Evolutionary conservation across 2,888 invertebrate species (phyloP).

Genomic region (Suillia variegata): DNA sequence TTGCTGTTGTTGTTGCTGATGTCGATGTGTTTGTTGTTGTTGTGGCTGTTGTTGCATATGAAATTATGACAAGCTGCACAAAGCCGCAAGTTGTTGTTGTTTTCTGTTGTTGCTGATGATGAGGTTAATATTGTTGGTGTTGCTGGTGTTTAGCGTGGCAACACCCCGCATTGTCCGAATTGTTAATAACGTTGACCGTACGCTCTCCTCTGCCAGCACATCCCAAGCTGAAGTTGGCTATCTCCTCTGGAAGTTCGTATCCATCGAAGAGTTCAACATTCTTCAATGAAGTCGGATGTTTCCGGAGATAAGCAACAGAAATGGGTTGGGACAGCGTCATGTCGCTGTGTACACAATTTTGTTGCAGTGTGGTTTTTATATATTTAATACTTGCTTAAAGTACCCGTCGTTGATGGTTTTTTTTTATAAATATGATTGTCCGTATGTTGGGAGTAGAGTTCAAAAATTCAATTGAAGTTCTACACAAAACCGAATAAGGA

Average conservation of each 20-base stretch:
- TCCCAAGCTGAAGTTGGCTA: no score
- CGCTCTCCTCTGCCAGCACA: background rate
- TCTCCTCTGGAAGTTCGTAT: no score
- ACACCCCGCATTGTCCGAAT: slow-evolving; percentile 30
- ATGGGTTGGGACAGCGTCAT: background rate
- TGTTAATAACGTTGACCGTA: slow-evolving; percentile 1
- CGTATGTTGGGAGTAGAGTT: background rate
- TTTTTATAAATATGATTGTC: background rate
- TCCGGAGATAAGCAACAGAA: background rate
- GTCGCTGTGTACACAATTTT: background rate
- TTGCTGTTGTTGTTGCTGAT: no score
- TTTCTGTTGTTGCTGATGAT: slow-evolving; percentile 5
- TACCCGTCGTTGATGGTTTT: background rate
- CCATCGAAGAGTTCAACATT: slow-evolving; percentile 4
- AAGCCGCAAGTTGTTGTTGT: slow-evolving; percentile 35
- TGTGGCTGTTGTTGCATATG: no score
- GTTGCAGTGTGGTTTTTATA: no score
- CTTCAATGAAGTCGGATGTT: slow-evolving; percentile 1
- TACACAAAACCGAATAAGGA: no score
- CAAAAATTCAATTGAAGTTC: no score
- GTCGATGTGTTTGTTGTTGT: no score
- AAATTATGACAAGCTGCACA: slow-evolving; percentile 5
- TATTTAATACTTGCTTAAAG: background rate
- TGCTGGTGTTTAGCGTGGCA: slow-evolving; percentile 37
- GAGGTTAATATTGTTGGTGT: slow-evolving; percentile 3